These are phyloP conservation scores for Pseudochirops corinnae DNA, from an alignment of 2,797 vertebrate genomes.

Conservation along the genomic window DNA sequence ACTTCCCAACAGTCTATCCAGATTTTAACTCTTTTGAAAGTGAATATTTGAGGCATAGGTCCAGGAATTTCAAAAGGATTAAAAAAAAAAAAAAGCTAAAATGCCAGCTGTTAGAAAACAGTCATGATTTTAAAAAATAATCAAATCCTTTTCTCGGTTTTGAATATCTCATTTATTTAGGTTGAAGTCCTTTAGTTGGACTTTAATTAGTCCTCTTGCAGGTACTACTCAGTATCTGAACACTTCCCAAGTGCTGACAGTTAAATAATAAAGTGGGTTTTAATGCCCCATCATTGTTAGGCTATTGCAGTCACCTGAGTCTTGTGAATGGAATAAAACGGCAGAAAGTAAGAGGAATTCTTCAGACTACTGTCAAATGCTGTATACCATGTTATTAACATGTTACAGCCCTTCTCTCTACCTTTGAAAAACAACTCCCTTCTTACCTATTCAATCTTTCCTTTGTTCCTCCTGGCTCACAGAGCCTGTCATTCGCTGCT, in stretches of 20 bases:
- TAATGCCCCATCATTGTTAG: not conserved
- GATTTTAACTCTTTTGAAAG: conserved; percentile 48
- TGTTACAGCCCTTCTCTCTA: not conserved
- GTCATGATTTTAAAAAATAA: conserved; percentile 10
- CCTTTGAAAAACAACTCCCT: not conserved
- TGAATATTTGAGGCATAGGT: conserved; percentile 32
- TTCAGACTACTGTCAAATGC: conserved; percentile 14
- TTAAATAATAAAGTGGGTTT: conserved; percentile 27
- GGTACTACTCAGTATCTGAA: conserved; percentile 11
- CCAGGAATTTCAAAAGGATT: not conserved
- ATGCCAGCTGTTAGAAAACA: conserved; percentile 14
- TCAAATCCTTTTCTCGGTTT: conserved; percentile 18
- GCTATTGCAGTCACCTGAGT: not conserved
- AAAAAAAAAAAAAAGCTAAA: not conserved
- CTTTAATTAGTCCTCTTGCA: conserved; percentile 7
- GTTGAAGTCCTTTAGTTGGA: not conserved
- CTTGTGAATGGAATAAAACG: conserved; percentile 46
- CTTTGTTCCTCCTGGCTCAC: conserved; percentile 3
- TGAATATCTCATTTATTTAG: conserved; percentile 31
- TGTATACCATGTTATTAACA: conserved; percentile 25
- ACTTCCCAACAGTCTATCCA: conserved; percentile 27
- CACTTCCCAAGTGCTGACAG: not conserved
- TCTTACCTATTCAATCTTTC: conserved; percentile 29
- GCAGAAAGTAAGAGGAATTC: conserved; percentile 40
- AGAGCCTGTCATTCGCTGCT: conserved; percentile 64